Base-by-base conservation (phyloP, 2,113 vertebrate species). In the Microtus pennsylvanicus region DNA sequence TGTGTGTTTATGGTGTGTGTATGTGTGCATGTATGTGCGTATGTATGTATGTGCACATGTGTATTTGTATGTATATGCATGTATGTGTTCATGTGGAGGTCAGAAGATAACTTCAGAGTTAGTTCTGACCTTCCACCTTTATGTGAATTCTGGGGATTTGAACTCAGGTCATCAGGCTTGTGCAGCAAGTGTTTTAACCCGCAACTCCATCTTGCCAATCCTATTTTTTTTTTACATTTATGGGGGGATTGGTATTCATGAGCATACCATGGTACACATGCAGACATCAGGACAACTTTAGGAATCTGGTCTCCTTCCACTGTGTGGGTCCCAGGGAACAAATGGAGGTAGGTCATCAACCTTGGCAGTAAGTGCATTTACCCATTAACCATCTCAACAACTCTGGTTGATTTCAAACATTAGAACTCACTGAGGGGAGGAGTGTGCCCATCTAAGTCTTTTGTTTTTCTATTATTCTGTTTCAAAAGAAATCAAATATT, bases 401-500 rank as follows among this genome's bases (percentile, higher is more conserved):
- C 75, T 65, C 47, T 65, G 6, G 33, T 72, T 52, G 50, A 92
- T 93, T 72, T 38, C 45, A 83, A 87, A 61, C 63, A 65, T 90
- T 87, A 61, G 30, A 85, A 21, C 72, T 93, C 17, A 88, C 76
- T 12, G 76, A 67, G 33, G 55, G 63, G 11, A 91, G 28, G 42
- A 72, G 70, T 90, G n/a, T 55, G 12, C 24, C 9, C 28, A 81
- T 65, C 30, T 78, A 69, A n/a, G 26, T 91, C 52, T 95, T 87
- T 87, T 45, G 12, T 86, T 96, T 81, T 82, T 82, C 52, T 89
- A 35, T 91, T 87, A 78, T 17, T 96, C 58, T 96, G 7, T 91
- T 95, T 81, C 69, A 87, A 93, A 96, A 90, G 33, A 94, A 95
- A 86, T 65, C 12, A 91, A 91, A 90, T 90, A 58, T 35, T 76